These are phyloP conservation scores for Trachymyrmex cornetzi DNA, from an alignment of 1,140 invertebrate genomes.

Conservation along the genomic window DNA sequence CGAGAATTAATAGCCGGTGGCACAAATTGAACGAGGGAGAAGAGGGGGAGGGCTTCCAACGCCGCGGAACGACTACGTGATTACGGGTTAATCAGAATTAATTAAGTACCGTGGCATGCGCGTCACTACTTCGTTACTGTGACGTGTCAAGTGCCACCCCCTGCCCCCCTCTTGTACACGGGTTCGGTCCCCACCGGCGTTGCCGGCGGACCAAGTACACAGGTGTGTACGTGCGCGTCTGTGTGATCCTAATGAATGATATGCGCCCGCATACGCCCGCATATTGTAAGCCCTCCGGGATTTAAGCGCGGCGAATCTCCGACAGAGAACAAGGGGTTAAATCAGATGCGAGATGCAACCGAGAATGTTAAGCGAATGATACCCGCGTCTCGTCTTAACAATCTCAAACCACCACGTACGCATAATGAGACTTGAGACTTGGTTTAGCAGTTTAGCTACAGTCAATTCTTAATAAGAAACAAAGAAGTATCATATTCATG, in stretches of 20 bases:
- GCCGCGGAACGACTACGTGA: slow-evolving; percentile 85
- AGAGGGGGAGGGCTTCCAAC: slow-evolving; percentile 79
- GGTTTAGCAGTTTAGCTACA: slow-evolving; percentile 45
- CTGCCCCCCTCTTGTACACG: slow-evolving; percentile 50
- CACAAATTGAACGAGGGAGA: slow-evolving; percentile 83
- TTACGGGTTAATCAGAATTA: slow-evolving; percentile 87
- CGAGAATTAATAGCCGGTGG: slow-evolving; percentile 84
- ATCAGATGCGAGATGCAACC: slow-evolving; percentile 67
- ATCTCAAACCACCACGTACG: background rate
- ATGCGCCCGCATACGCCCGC: slow-evolving; percentile 82
- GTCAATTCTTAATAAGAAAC: slow-evolving; percentile 3
- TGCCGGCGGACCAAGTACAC: slow-evolving; percentile 41
- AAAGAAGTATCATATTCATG: background rate
- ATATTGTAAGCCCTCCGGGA: slow-evolving; percentile 65
- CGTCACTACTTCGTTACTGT: slow-evolving; percentile 86
- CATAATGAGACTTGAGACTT: slow-evolving; percentile 36
- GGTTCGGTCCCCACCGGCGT: slow-evolving; percentile 71
- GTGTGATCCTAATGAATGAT: slow-evolving; percentile 84
- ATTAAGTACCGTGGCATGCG: slow-evolving; percentile 86
- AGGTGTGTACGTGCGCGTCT: slow-evolving; percentile 7
- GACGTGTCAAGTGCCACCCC: slow-evolving; percentile 84
- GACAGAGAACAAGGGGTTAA: slow-evolving; percentile 59
- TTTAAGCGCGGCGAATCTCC: slow-evolving; percentile 66
- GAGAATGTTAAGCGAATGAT: slow-evolving; percentile 55
- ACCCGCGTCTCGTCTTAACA: slow-evolving; percentile 37